Evolutionary conservation across 2,888 invertebrate genomes (phyloP).

Genomic region (Melieria omissa): DNA sequence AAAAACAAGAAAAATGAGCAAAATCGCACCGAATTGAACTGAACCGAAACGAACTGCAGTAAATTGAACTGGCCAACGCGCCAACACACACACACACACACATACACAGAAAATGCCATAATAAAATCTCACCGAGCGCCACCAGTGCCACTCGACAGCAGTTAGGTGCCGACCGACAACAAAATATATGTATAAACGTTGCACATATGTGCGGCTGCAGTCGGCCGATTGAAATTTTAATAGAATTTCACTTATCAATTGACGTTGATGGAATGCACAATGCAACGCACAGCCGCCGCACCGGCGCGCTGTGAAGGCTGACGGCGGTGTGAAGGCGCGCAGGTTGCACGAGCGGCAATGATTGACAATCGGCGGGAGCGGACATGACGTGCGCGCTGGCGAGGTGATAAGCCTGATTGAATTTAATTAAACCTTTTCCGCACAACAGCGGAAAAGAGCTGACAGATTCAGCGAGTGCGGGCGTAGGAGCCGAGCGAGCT

Average conservation of each 20-base stretch:
- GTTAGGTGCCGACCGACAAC: not conserved
- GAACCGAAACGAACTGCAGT: no score
- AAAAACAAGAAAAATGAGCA: no score
- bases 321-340: no score
- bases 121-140: not conserved
- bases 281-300: not conserved
- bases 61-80: not conserved
- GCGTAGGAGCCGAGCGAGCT: no score
- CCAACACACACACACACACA: not conserved
- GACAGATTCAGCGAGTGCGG: no score
- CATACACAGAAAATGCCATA: not conserved
- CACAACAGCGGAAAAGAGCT: no score
- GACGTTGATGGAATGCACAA: slow-evolving; percentile 19
- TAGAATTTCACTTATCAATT: slow-evolving; percentile 23
- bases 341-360: no score
- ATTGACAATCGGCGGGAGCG: no score
- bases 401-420: no score
- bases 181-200: not conserved
- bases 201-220: not conserved
- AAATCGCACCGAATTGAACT: no score
- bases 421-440: no score
- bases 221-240: slow-evolving; percentile 8
- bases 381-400: no score
- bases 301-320: not conserved
- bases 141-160: not conserved